phyloP scores from a whole-genome alignment of 35 echinoderm and acorn worm species.

The Hemicentrotus pulcherrimus region DNA sequence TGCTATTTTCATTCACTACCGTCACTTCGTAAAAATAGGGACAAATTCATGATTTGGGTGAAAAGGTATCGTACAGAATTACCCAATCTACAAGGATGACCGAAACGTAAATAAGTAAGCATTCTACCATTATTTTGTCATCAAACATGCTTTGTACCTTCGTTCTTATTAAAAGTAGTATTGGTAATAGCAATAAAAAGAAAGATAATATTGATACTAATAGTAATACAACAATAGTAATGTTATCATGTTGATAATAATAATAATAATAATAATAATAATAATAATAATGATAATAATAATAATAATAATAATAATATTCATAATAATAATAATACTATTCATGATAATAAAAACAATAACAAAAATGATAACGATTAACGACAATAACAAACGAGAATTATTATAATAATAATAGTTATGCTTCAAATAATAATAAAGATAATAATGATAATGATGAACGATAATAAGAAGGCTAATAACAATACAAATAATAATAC shows the following conservation, averaged over 20 bases:
- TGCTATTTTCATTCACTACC: too few relatives aligned
- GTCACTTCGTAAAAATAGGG: too few relatives aligned
- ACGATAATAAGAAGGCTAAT: not conserved
- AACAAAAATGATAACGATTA: not conserved
- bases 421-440: not conserved
- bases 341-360: not conserved
- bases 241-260: too few relatives aligned
- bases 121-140: not conserved
- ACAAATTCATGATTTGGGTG: too few relatives aligned
- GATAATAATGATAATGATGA: not conserved
- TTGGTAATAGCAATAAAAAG: too few relatives aligned
- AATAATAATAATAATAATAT: not conserved
- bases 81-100: too few relatives aligned
- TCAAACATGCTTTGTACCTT: too few relatives aligned
- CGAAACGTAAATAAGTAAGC: not conserved
- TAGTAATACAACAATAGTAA: too few relatives aligned
- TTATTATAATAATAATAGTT: not conserved
- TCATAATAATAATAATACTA: not conserved
- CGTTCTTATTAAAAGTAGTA: too few relatives aligned
- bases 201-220: too few relatives aligned
- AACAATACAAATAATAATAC: not conserved
- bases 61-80: too few relatives aligned
- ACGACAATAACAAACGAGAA: not conserved
- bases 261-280: not conserved
- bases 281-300: not conserved